phyloP scores from a whole-genome alignment of 2,888 invertebrate species.

The Cheilosia variabilis region DNA sequence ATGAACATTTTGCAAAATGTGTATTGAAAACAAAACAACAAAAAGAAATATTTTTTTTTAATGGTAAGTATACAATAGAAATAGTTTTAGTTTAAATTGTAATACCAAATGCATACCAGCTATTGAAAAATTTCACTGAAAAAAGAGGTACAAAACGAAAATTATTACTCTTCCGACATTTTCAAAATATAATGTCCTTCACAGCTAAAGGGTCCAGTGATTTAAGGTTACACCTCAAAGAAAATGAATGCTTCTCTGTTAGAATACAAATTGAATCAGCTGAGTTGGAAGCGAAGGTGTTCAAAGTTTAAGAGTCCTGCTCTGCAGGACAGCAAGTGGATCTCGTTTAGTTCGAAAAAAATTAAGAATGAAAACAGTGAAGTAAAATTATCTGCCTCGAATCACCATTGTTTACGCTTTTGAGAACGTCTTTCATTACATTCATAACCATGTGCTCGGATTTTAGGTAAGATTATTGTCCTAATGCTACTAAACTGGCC shows the following conservation, averaged over 20 bases:
- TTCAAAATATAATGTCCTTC: slow-evolving; percentile 25
- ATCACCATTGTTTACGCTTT: too few species aligned
- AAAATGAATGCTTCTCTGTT: not conserved
- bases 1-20: slow-evolving; percentile 27
- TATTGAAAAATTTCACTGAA: slow-evolving; percentile 11
- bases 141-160: slow-evolving; percentile 19
- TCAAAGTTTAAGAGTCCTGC: not conserved
- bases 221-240: not conserved
- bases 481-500: too few species aligned
- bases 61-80: slow-evolving; percentile 70
- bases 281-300: not conserved
- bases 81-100: slow-evolving; percentile 38
- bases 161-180: slow-evolving; percentile 29
- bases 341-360: too few species aligned
- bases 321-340: too few species aligned
- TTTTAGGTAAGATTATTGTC: too few species aligned
- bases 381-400: too few species aligned
- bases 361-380: too few species aligned
- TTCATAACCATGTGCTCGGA: too few species aligned
- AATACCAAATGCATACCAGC: slow-evolving; percentile 34
- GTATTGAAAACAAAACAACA: slow-evolving; percentile 49
- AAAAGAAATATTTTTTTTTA: slow-evolving; percentile 41
- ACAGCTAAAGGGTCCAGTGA: slow-evolving; percentile 33
- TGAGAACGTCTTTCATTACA: too few species aligned
- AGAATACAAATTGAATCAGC: not conserved